A percentile compares a stretch with the other conserved stretches of the same genome.
These are phyloP conservation scores for Erannis defoliaria DNA, from an alignment of 2,888 invertebrate genomes.

Conservation along the genomic window DNA sequence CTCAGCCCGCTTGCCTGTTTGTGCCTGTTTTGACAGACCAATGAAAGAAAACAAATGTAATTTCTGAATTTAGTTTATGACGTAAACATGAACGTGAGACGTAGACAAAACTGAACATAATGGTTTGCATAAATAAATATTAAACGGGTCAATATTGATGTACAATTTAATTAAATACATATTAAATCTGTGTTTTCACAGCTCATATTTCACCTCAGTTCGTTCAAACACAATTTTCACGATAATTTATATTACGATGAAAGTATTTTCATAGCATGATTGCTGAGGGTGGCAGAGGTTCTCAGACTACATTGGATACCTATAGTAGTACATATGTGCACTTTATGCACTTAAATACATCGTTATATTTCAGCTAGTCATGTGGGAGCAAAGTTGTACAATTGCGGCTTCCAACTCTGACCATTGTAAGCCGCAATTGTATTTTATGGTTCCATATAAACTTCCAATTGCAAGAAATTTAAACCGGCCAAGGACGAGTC, in stretches of 20 bases:
- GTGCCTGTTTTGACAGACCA: too few relatives aligned
- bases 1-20: too few relatives aligned
- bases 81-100: neutral
- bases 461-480: too few relatives aligned
- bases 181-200: constrained; percentile 10
- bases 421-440: neutral
- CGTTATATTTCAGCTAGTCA: constrained; percentile 6
- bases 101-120: neutral
- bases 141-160: constrained; percentile 4
- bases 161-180: constrained; percentile 1
- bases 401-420: neutral
- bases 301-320: neutral
- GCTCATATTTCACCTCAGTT: constrained; percentile 8
- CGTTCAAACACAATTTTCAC: constrained; percentile 9
- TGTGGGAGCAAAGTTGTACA: constrained; percentile 4
- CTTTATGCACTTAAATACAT: constrained; percentile 6
- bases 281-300: neutral
- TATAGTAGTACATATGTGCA: too few relatives aligned
- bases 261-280: constrained; percentile 1
- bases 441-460: too few relatives aligned
- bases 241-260: neutral
- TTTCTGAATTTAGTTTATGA: neutral
- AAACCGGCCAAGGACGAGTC: too few relatives aligned
- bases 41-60: too few relatives aligned
- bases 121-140: constrained; percentile 10